These are phyloP conservation scores for Coendou prehensilis DNA, from an alignment of 2,797 vertebrate genomes.

Conservation along the genomic window DNA sequence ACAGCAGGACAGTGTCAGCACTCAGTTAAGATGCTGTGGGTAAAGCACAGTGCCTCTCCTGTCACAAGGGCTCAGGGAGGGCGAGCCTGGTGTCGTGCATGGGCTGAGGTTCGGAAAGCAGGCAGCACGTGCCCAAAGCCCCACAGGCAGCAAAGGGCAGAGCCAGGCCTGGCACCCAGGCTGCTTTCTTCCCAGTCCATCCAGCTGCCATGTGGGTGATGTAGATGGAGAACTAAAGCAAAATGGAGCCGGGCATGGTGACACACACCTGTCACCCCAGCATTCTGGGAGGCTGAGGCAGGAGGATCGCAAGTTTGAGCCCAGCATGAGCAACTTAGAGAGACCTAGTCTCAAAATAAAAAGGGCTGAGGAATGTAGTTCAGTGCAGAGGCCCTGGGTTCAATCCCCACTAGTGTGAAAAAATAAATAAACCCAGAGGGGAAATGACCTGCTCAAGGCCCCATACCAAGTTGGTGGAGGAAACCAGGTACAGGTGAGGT, in stretches of 20 bases:
- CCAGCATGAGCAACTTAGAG: not conserved
- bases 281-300: not conserved
- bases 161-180: too few relatives aligned
- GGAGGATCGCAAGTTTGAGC: not conserved
- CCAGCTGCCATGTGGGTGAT: rapidly evolving
- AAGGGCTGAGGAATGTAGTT: not conserved
- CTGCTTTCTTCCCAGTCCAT: not conserved
- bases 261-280: not conserved
- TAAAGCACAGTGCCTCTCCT: not conserved
- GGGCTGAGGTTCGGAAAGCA: not conserved
- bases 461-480: rapidly evolving
- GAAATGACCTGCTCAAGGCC: not conserved
- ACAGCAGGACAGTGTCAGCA: rapidly evolving
- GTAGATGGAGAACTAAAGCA: not conserved
- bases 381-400: not conserved
- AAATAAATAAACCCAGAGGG: not conserved
- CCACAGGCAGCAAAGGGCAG: not conserved
- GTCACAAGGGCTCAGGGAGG: rapidly evolving
- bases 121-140: not conserved
- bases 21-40: rapidly evolving
- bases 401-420: not conserved
- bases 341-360: not conserved
- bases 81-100: rapidly evolving
- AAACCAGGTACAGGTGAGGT: not conserved
- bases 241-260: not conserved